Percentiles rank a stretch among this genome's conserved stretches.
Conservation (phyloP, 2,888 invertebrate species). For the Machimus atricapillus region DNA sequence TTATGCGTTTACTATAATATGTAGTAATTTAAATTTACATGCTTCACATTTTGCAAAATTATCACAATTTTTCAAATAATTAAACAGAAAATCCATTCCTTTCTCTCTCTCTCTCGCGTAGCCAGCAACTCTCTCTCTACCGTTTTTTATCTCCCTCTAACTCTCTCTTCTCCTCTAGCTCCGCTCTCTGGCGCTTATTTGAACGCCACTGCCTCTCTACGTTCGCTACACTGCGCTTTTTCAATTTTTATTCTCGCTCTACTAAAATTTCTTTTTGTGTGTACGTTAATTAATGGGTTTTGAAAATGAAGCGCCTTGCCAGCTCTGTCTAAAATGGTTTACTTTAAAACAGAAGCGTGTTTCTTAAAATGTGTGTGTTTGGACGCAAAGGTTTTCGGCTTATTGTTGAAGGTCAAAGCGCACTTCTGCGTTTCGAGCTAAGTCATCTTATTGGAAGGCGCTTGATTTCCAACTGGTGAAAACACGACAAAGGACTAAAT, state of each 20-base stretch:
- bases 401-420: conserved; percentile 9
- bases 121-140: neutral
- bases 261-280: neutral
- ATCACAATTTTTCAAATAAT: conserved; percentile 36
- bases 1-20: conserved; percentile 23
- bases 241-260: neutral
- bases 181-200: neutral
- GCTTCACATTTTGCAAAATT: conserved; percentile 22
- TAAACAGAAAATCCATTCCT: conserved; percentile 13
- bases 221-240: neutral
- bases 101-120: neutral
- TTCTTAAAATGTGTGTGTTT: neutral
- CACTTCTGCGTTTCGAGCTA: neutral
- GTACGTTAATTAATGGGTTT: neutral
- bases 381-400: neutral
- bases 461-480: neutral
- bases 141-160: neutral
- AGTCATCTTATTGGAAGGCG: neutral
- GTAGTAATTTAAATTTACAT: conserved; percentile 36
- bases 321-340: neutral
- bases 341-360: neutral
- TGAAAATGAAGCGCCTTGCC: neutral
- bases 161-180: neutral
- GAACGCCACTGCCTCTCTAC: neutral
- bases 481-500: conserved; percentile 23